Percentiles rank a stretch among this genome's conserved stretches.
Conservation (phyloP, 1,140 invertebrate species). For the Temnothorax longispinosus region DNA sequence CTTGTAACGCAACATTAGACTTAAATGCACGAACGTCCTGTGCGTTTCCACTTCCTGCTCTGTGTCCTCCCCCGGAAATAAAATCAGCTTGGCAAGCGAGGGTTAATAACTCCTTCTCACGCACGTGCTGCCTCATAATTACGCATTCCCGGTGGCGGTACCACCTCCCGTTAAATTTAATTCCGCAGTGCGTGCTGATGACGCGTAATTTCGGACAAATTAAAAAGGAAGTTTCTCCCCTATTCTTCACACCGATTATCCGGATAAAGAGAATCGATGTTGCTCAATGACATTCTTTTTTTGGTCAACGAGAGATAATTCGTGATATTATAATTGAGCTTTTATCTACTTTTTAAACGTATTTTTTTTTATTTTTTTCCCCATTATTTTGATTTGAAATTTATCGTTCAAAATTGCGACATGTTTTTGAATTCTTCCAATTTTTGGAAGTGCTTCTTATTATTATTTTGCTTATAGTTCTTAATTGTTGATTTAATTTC, state of each 20-base stretch:
- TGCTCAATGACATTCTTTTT: not conserved
- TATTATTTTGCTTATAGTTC: not conserved
- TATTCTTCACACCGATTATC: not conserved
- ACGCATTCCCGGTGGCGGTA: not conserved
- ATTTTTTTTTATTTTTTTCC: not conserved
- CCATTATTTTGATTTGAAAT: not conserved
- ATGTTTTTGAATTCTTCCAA: not conserved
- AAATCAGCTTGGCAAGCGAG: slow-evolving; percentile 56
- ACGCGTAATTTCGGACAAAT: slow-evolving; percentile 25
- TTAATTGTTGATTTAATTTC: slow-evolving; percentile 17
- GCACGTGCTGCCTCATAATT: slow-evolving; percentile 61
- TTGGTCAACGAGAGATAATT: not conserved
- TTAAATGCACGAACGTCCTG: slow-evolving; percentile 62
- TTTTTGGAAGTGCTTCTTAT: not conserved
- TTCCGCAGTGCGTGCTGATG: slow-evolving; percentile 25
- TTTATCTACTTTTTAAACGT: not conserved
- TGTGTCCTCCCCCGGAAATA: slow-evolving; percentile 57
- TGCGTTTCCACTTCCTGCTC: slow-evolving; percentile 16
- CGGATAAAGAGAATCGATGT: not conserved
- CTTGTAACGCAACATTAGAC: slow-evolving; percentile 71
- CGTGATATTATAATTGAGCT: not conserved
- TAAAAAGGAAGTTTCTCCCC: slow-evolving; percentile 28
- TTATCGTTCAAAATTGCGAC: not conserved
- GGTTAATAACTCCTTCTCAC: slow-evolving; percentile 71
- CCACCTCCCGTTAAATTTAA: slow-evolving; percentile 34